phyloP scores from a whole-genome alignment of 2,113 vertebrate species.

The Saguinus midas region DNA sequence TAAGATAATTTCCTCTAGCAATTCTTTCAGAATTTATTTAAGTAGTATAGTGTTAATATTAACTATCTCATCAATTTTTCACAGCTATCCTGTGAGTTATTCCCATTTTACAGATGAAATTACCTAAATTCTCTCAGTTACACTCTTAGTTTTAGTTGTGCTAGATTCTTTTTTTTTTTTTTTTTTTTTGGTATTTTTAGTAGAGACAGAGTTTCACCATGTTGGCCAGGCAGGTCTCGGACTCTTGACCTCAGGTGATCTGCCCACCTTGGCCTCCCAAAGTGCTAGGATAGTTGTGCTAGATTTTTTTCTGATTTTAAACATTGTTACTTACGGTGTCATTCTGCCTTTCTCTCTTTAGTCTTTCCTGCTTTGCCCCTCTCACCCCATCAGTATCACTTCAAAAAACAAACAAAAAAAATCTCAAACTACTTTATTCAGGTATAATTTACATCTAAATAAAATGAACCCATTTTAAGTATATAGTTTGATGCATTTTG shows the following conservation, averaged over 20 bases:
- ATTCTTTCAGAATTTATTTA: neutral
- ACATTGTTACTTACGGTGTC: neutral
- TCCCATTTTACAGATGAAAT: slow-evolving; percentile 14
- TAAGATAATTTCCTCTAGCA: slow-evolving; percentile 31
- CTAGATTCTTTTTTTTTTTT: neutral
- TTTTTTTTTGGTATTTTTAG: neutral
- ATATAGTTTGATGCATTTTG: slow-evolving; percentile 24
- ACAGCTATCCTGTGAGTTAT: neutral
- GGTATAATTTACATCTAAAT: neutral
- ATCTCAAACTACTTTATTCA: neutral
- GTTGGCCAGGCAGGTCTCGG: too few species aligned
- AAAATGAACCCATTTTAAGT: slow-evolving; percentile 4
- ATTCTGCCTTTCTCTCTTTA: neutral
- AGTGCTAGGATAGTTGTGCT: neutral
- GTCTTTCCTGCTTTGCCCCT: neutral
- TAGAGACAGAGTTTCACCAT: too few species aligned
- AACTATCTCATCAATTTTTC: neutral
- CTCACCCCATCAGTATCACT: neutral
- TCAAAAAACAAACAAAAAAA: neutral
- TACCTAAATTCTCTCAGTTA: neutral
- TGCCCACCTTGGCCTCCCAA: too few species aligned
- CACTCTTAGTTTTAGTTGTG: neutral
- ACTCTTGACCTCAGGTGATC: too few species aligned
- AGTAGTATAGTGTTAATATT: neutral
- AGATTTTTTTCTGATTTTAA: neutral